Base-by-base conservation (phyloP, 2,888 invertebrate species). In the Heteropelma amictum region DNA sequence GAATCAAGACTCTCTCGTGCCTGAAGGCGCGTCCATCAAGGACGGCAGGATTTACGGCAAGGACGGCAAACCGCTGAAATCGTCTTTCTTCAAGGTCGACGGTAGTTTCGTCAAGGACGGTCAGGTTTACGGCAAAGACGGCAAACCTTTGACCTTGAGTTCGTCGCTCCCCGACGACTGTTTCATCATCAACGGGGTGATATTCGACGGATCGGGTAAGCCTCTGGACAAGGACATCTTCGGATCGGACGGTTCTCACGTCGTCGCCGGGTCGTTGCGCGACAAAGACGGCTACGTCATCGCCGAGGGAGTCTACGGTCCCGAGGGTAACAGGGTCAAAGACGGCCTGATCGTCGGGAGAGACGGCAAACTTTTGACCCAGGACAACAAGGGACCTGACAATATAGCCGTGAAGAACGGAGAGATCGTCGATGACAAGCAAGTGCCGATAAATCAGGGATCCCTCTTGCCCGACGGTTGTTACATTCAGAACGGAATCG, bases 71-170 rank as follows among this genome's bases (percentile, higher is more conserved):
- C 82, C 80, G 0, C 67, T 88, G 38, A 89, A 88, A 61, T 81
- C 81, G 0, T 77, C 84, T 0, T 86, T 86, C 78, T 89, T 87
- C 77, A 87, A 82, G 54, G 83, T 85, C 1, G 88, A 88, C n/a
- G 88, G 88, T 2, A 88, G 88, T 72, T 87, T 82, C 45, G 74
- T 88, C 1, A 87, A 84, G 68, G 88, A 89, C 14, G 88, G 88
- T 8, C 74, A 83, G 0, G 73, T 89, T 19, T 85, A 86, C 40
- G 88, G 88, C 0, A 83, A 80, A 56, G 87, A 88, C 54, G 84
- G 84, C 0, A 87, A 83, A 72, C 84, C 73, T 0, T 61, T 88
- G 42, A 84, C 86, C 61, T 77, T 85, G 4, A 83, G 82, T 42
- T 84, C 88, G 0, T 65, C 83, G 0, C 72, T 89, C 6, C 85